Evolutionary conservation across 30 jellyfish, hydroid and myxozoan species (phyloP), one percentile per base, ranked within the genome.

Genomic region (Sanderia malayensis): DNA sequence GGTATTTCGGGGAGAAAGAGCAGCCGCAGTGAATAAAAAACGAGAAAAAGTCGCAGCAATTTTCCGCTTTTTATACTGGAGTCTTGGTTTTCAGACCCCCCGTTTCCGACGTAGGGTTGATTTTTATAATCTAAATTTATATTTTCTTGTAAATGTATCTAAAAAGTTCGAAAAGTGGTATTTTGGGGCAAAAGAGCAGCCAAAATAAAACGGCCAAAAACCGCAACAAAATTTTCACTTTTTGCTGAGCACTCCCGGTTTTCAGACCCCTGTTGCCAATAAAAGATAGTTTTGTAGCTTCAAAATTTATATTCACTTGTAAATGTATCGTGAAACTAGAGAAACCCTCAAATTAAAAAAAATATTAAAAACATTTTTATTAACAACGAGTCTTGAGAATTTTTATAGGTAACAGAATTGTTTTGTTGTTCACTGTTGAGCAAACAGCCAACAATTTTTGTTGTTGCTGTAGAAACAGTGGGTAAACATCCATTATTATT

Each of bases 131-230:
- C 1, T 20, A 55, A 55, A 55, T 18, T 18, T 55, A 55, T 55
- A 55, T 55, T 55, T 55, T 11, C 68, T 55, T 55, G 68, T 1
- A 55, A 55, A 55, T 55, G 68, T 55, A 24, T 55, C 30, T 55
- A 55, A 55, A 55, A 55, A 18, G 25, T 55, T 18, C 31, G 0
- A 55, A 24, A 1, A 0, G 30, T 18, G 1, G 25, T 1, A 21
- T 55, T 55, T 55, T 55, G 68, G 68, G 30, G 68, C 68, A 24
- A 55, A 55, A 55, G 0, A 55, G 68, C 68, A 41, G 55, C 55
- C 55, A 41, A 15, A 41, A 41, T 41, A 41, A 41, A 41, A 41
- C 55, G 55, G 55, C 15, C 55, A 8, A 41, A 41, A 41, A 41
- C 55, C 55, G 55, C 55, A 41, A 41, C 55, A 41, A 41, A 41